These are phyloP conservation scores for Lasiommata megera DNA, from an alignment of 2,888 invertebrate genomes.

Conservation along the genomic window DNA sequence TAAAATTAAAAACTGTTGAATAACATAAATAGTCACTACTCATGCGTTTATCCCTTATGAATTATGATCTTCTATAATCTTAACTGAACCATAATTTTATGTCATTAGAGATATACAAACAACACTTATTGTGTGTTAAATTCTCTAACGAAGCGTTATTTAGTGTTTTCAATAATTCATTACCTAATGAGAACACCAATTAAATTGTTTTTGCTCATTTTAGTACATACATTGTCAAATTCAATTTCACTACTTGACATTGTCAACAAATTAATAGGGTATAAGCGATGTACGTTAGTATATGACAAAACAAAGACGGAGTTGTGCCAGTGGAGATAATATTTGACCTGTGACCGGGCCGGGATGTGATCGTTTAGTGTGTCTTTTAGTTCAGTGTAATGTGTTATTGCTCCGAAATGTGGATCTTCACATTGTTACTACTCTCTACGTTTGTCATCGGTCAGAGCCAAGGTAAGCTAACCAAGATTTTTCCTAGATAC, in stretches of 20 bases:
- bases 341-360: slow-evolving; percentile 30
- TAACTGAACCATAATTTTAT: too few relatives aligned
- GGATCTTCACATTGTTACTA: slow-evolving; percentile 14
- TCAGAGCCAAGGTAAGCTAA: slow-evolving; percentile 13
- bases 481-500: background rate
- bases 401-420: slow-evolving; percentile 13
- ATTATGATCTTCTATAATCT: too few relatives aligned
- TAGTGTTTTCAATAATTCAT: too few relatives aligned
- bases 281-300: background rate
- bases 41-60: too few relatives aligned
- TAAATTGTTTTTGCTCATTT: background rate
- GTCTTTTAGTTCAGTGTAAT: slow-evolving; percentile 15
- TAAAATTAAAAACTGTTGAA: too few relatives aligned
- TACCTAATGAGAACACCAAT: background rate
- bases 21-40: too few relatives aligned
- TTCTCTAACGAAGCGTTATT: too few relatives aligned
- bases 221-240: background rate
- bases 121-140: too few relatives aligned
- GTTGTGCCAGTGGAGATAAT: slow-evolving; percentile 25
- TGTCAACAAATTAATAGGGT: background rate
- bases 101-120: too few relatives aligned
- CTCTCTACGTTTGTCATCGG: slow-evolving; percentile 6
- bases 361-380: slow-evolving; percentile 30
- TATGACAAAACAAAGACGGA: background rate
- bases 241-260: background rate